A percentile compares a stretch with the other conserved stretches of the same genome.
Evolutionary conservation across 2,888 invertebrate genomes (phyloP).

Genomic region (Ichneumon xanthorius): DNA sequence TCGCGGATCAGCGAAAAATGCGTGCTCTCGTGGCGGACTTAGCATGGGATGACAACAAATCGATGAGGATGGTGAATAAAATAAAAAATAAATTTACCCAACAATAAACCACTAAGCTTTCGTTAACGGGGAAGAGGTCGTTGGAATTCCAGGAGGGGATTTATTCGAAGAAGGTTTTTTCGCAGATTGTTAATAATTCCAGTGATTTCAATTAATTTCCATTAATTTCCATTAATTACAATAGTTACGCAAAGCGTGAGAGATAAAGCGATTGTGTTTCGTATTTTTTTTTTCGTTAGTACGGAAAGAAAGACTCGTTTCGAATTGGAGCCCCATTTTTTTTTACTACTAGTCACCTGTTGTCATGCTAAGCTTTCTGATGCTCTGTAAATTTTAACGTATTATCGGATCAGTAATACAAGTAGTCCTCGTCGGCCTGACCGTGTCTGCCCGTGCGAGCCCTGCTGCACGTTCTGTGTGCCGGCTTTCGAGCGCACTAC

Average conservation of each 20-base stretch:
- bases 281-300: conserved; percentile 49
- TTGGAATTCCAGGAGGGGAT: neutral
- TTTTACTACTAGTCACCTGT: conserved; percentile 77
- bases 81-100: conserved; percentile 2
- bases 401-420: conserved; percentile 83
- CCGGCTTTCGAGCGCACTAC: conserved; percentile 80
- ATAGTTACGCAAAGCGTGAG: conserved; percentile 68
- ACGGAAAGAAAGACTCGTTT: conserved; percentile 49
- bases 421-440: conserved; percentile 81
- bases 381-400: conserved; percentile 72
- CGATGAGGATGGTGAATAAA: conserved; percentile 15
- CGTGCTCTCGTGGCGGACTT: conserved; percentile 49
- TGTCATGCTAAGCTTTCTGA: conserved; percentile 82
- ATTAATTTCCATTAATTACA: conserved; percentile 1
- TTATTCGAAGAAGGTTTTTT: conserved; percentile 35
- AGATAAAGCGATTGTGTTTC: conserved; percentile 64
- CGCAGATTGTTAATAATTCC: neutral
- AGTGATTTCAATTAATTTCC: neutral
- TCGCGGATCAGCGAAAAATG: conserved; percentile 28
- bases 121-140: neutral
- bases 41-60: conserved; percentile 31
- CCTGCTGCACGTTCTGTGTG: conserved; percentile 76
- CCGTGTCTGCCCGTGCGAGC: conserved; percentile 76
- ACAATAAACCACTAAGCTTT: conserved; percentile 16
- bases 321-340: conserved; percentile 28